A percentile compares a stretch with the other conserved stretches of the same genome.
These are phyloP conservation scores for Trachythela sp. DNA, from an alignment of 64 coral and sea anemone species.

Conservation along the genomic window DNA sequence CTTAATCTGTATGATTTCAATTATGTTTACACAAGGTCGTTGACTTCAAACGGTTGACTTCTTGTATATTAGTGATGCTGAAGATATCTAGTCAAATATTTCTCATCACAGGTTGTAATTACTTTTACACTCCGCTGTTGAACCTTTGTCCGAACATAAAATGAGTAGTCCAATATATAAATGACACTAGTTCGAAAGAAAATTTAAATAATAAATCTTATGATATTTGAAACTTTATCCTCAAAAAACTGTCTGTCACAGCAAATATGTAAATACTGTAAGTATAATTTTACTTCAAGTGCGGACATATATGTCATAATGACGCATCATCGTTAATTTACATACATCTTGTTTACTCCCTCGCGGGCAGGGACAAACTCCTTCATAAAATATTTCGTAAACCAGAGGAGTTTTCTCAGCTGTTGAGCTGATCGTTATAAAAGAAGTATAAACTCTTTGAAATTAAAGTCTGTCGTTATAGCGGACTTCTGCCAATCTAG, in stretches of 20 bases:
- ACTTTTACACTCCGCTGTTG: neutral
- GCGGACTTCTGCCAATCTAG: too few species aligned
- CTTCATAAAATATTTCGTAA: too few species aligned
- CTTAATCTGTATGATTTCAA: neutral
- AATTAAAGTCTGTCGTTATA: too few species aligned
- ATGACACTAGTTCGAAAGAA: neutral
- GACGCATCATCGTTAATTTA: too few species aligned
- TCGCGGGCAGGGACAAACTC: too few species aligned
- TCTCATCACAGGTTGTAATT: neutral
- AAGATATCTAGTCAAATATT: neutral
- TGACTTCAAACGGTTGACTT: neutral
- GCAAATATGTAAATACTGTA: neutral
- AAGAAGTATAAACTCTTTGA: too few species aligned
- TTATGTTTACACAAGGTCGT: neutral
- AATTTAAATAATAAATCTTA: neutral
- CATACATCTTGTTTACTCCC: too few species aligned
- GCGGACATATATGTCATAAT: neutral
- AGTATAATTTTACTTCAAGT: neutral
- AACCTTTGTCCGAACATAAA: neutral
- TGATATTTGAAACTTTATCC: neutral
- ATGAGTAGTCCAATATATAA: neutral
- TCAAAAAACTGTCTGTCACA: neutral
- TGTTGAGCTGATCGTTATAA: too few species aligned
- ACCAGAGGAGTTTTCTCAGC: too few species aligned
- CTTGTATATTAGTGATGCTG: neutral